These are phyloP conservation scores for Lota lota DNA, from an alignment of 2,113 vertebrate genomes.

Conservation along the genomic window DNA sequence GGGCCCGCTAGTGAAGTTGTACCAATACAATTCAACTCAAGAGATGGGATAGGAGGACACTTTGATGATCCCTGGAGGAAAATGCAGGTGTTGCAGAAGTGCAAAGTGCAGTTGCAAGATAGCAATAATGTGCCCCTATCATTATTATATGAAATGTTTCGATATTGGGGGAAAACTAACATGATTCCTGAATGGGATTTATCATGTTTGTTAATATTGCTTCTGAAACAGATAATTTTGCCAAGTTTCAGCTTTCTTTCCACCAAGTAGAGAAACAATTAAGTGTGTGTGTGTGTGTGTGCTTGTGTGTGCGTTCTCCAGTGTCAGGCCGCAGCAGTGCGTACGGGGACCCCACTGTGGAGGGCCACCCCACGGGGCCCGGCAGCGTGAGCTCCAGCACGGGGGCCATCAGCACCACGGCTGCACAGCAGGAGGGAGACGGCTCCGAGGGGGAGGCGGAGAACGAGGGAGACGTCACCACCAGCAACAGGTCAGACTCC, in stretches of 20 bases:
- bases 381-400: conserved; percentile 98
- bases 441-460: conserved; percentile 93
- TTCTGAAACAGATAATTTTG: background rate
- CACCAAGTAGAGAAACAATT: too few species aligned
- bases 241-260: background rate
- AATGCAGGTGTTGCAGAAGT: too few species aligned
- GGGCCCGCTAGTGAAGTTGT: conserved; percentile 7
- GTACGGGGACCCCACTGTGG: conserved; percentile 88
- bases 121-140: too few species aligned
- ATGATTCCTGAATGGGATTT: too few species aligned
- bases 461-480: conserved; percentile 89
- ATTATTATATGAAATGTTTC: too few species aligned
- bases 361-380: conserved; percentile 90
- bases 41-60: too few species aligned
- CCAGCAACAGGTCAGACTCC: conserved; percentile 86
- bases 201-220: background rate
- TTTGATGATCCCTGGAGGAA: too few species aligned
- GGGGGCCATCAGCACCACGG: conserved; percentile 93
- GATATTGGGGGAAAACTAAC: too few species aligned
- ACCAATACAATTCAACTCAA: too few species aligned
- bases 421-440: conserved; percentile 94
- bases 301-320: conserved; percentile 46
- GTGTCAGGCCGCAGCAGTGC: conserved; percentile 97
- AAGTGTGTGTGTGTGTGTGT: conserved; percentile 1
- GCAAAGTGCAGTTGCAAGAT: too few species aligned